These are phyloP conservation scores for Magallana nippona DNA, from an alignment of 2,888 invertebrate species.

Conservation along the genomic window DNA sequence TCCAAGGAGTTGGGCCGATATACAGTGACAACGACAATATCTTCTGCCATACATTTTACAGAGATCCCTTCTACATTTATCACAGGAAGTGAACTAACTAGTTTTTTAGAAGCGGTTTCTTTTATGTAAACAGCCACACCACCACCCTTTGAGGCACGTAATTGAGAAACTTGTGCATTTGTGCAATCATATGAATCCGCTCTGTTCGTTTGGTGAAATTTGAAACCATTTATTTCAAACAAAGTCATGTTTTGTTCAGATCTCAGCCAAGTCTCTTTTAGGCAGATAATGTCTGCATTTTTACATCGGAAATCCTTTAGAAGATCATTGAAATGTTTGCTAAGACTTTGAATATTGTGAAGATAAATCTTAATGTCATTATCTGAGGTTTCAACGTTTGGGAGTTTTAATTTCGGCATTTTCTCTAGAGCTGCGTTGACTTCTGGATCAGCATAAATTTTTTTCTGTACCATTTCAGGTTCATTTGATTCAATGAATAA, in stretches of 20 bases:
- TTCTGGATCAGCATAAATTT: too few relatives aligned
- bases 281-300: not conserved
- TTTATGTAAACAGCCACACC: too few relatives aligned
- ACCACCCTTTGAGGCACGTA: too few relatives aligned
- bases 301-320: not conserved
- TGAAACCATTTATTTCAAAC: not conserved
- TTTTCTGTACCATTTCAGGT: too few relatives aligned
- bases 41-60: not conserved
- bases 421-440: too few relatives aligned
- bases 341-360: too few relatives aligned
- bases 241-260: not conserved
- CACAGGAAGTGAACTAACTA: not conserved
- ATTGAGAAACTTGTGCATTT: not conserved
- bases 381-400: too few relatives aligned
- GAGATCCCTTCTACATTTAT: not conserved
- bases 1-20: not conserved
- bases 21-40: not conserved
- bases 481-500: too few relatives aligned
- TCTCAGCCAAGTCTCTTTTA: not conserved
- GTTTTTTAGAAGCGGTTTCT: not conserved
- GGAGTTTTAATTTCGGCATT: too few relatives aligned
- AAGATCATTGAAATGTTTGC: too few relatives aligned
- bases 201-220: not conserved
- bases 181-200: not conserved
- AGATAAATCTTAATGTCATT: too few relatives aligned